Conservation (phyloP, 2,113 vertebrate genomes). For the Lutjanus erythropterus region DNA sequence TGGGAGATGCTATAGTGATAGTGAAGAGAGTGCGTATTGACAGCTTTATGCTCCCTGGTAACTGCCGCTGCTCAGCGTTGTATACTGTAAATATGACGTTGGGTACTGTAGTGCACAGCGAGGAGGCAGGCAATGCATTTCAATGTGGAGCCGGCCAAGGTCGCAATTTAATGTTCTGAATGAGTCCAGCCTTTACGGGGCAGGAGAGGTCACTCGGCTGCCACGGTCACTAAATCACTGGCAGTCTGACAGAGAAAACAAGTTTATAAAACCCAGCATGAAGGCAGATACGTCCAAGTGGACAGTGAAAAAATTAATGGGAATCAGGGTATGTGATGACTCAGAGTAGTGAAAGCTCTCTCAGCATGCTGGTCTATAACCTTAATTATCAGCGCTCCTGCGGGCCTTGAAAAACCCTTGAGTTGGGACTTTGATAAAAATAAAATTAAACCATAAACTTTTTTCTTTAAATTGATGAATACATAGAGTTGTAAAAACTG, state of each 20-base stretch:
- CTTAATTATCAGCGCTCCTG: slow-evolving; percentile 35
- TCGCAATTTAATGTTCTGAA: slow-evolving; percentile 62
- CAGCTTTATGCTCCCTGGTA: slow-evolving; percentile 68
- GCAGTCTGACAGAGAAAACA: slow-evolving; percentile 48
- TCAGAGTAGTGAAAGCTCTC: slow-evolving; percentile 34
- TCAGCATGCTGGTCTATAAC: slow-evolving; percentile 44
- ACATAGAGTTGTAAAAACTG: not conserved
- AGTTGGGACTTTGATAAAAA: slow-evolving; percentile 27
- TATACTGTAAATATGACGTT: slow-evolving; percentile 62
- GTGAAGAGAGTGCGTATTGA: slow-evolving; percentile 47
- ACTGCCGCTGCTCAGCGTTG: slow-evolving; percentile 52
- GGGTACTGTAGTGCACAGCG: slow-evolving; percentile 31
- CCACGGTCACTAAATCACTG: slow-evolving; percentile 54
- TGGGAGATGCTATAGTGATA: slow-evolving; percentile 59
- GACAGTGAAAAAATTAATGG: slow-evolving; percentile 26
- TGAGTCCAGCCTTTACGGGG: slow-evolving; percentile 56
- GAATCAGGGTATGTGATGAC: slow-evolving; percentile 45
- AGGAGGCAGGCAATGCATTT: slow-evolving; percentile 64
- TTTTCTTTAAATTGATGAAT: slow-evolving; percentile 7
- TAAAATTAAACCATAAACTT: slow-evolving; percentile 24
- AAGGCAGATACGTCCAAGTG: slow-evolving; percentile 8
- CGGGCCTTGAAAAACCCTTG: slow-evolving; percentile 19
- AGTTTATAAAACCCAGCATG: slow-evolving; percentile 49
- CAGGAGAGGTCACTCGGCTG: slow-evolving; percentile 55
- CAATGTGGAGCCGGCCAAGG: slow-evolving; percentile 70